phyloP scores from a whole-genome alignment of 1,140 invertebrate genomes.

The Harlomillsia oculata region DNA sequence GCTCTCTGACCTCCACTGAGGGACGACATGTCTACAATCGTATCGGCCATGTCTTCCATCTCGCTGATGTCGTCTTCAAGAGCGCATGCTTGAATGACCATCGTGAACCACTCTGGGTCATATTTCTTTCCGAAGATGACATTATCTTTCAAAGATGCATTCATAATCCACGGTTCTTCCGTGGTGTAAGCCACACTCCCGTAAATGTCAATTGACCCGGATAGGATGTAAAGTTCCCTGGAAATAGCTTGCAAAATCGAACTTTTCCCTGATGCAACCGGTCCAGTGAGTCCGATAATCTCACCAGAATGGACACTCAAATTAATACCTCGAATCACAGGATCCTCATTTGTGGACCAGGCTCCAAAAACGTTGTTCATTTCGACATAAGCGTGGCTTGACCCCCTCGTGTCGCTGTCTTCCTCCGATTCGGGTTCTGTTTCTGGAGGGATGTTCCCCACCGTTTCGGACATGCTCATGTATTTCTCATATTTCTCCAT shows the following conservation, averaged over 20 bases:
- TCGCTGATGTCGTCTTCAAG: constrained; percentile 59
- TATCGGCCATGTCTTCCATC: constrained; percentile 68
- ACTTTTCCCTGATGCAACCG: constrained; percentile 42
- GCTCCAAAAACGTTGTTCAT: too few species aligned
- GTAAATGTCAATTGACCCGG: constrained; percentile 42
- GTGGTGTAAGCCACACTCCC: constrained; percentile 49
- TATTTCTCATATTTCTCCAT: too few species aligned
- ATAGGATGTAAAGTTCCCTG: constrained; percentile 43
- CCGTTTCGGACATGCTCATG: too few species aligned
- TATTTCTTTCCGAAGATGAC: constrained; percentile 61
- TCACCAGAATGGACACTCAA: too few species aligned
- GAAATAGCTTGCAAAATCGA: constrained; percentile 47
- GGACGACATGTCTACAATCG: constrained; percentile 74
- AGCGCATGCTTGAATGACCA: constrained; percentile 49
- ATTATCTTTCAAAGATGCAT: constrained; percentile 57
- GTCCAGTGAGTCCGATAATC: too few species aligned
- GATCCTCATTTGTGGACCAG: too few species aligned
- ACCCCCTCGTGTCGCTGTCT: too few species aligned
- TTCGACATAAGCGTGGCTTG: too few species aligned
- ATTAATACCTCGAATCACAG: too few species aligned
- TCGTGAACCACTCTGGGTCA: constrained; percentile 42
- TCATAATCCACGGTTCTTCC: constrained; percentile 48
- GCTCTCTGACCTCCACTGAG: constrained; percentile 85
- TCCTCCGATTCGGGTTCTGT: too few species aligned
- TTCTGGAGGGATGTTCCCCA: too few species aligned